Evolutionary conservation across 2,113 vertebrate genomes (phyloP).

Genomic region (Gnathonemus echidnorhynchus): DNA sequence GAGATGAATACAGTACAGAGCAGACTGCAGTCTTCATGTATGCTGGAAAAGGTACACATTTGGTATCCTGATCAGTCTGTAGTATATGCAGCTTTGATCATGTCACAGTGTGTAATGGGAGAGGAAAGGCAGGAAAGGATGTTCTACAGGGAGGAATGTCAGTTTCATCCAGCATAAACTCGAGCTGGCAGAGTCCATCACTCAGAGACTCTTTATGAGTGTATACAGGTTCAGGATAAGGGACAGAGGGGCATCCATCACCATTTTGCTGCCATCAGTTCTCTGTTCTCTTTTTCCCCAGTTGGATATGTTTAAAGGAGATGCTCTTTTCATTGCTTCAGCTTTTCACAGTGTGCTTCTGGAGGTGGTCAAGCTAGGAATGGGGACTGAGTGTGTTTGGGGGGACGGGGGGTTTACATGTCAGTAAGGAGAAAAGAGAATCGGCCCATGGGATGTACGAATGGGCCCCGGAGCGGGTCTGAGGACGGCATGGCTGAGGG

Average conservation of each 20-base stretch:
- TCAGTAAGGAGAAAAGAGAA: slow-evolving; percentile 90
- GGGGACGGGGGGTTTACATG: slow-evolving; percentile 20
- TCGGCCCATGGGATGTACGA: slow-evolving; percentile 81
- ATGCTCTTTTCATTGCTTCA: slow-evolving; percentile 16
- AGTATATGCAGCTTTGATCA: slow-evolving; percentile 26
- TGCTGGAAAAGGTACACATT: slow-evolving; percentile 41
- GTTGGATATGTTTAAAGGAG: slow-evolving; percentile 32
- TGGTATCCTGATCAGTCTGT: slow-evolving; percentile 38
- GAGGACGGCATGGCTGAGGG: slow-evolving; percentile 76
- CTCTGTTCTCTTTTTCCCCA: slow-evolving; percentile 33
- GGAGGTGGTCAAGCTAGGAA: slow-evolving; percentile 42
- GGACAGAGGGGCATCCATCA: slow-evolving; percentile 36
- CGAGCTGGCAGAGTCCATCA: slow-evolving; percentile 27
- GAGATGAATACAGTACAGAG: slow-evolving; percentile 19
- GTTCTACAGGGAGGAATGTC: slow-evolving; percentile 44
- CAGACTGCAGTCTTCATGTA: slow-evolving; percentile 10
- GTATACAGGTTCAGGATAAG: slow-evolving; percentile 41
- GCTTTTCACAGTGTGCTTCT: slow-evolving; percentile 74
- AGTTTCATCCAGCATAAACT: slow-evolving; percentile 42
- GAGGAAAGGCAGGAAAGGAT: slow-evolving; percentile 27
- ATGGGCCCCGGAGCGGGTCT: slow-evolving; percentile 82
- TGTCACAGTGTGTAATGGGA: slow-evolving; percentile 49
- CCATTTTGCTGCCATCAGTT: slow-evolving; percentile 27
- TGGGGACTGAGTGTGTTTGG: background rate
- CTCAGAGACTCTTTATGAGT: slow-evolving; percentile 45